Base-by-base conservation (phyloP, 2,113 vertebrate genomes). In the Caretta caretta region DNA sequence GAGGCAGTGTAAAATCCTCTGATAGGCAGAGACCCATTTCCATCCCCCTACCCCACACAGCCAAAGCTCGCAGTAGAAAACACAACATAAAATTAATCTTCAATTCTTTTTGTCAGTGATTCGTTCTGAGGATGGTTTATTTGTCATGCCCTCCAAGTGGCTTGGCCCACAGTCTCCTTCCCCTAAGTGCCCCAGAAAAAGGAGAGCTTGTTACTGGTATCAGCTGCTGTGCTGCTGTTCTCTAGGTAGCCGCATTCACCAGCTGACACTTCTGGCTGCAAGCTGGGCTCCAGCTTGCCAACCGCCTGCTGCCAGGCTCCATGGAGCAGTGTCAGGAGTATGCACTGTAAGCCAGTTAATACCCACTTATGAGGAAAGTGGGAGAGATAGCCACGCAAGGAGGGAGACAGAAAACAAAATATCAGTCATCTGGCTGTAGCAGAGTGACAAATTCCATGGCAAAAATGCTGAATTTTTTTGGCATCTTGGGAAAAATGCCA, bases 11-110 rank as follows among this genome's bases (percentile, higher is more conserved):
- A 5, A 50, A 5, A 72, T 35, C 62, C 1, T 1, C 35, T 0
- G 0, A 4, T 29, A 51, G 89, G 14, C 25, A 16, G 57, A 3
- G 0, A n/a, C 29, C 81, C 35, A 2, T 76, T 3, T 0, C 72
- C 81, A 48, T 6, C 42, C 17, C 0, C 19, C 3, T 0, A 20
- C 0, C 0, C 0, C 16, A 35, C 42, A 62, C 10, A 2, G 12
- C 56, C 83, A 5, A 5, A 83, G 84, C 31, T 42, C 84, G 7
- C 4, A 54, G 83, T 86, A 49, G 24, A 29, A 3, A 38, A 19
- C n/a, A 49, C 27, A 10, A 8, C 48, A 51, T 38, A 10, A 53
- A 14, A 49, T 57, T 80, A 3, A 13, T n/a, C 59, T 56, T 62
- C n/a, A 54, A 0, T 57, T 35, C 62, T 35, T 35, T 91, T 95